Conservation (phyloP, 2,888 invertebrate species). For the Buathra laborator region DNA sequence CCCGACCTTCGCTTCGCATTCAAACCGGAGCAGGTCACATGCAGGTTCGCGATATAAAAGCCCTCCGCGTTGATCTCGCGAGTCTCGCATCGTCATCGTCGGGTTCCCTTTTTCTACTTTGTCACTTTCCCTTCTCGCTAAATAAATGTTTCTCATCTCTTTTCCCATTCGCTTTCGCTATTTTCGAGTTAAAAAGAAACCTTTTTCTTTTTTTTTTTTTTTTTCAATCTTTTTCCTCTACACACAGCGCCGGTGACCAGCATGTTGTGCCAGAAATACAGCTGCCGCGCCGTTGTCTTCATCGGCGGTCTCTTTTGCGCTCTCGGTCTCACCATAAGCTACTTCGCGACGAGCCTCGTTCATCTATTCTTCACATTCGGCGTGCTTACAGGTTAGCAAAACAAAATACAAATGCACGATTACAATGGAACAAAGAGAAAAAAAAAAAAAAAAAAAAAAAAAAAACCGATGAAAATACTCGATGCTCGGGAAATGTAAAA, state of each 20-base stretch:
- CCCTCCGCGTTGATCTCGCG: background rate
- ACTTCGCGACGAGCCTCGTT: constrained; percentile 89
- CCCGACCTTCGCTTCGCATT: constrained; percentile 60
- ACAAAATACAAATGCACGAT: background rate
- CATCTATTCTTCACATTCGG: constrained; percentile 91
- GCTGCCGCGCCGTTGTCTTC: constrained; percentile 90
- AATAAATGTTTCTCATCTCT: background rate
- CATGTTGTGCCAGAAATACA: constrained; percentile 89
- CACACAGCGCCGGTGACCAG: constrained; percentile 90
- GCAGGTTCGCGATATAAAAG: constrained; percentile 22
- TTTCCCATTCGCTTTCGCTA: background rate
- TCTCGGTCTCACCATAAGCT: constrained; percentile 89
- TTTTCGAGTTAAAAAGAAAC: background rate
- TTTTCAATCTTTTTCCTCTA: constrained; percentile 64
- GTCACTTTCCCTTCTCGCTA: background rate
- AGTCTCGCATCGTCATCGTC: constrained; percentile 6
- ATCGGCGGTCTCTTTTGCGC: constrained; percentile 91
- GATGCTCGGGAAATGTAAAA: background rate
- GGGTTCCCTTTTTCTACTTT: background rate
- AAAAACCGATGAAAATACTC: constrained; percentile 10
- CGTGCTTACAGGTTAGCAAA: constrained; percentile 89
- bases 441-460: constrained; percentile 16
- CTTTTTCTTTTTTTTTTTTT: background rate
- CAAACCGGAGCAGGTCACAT: constrained; percentile 50
- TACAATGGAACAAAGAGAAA: constrained; percentile 1